Percentiles rank a stretch among this genome's conserved stretches.
phyloP scores from a whole-genome alignment of 2,888 invertebrate species.

The Napeogenes inachia region DNA sequence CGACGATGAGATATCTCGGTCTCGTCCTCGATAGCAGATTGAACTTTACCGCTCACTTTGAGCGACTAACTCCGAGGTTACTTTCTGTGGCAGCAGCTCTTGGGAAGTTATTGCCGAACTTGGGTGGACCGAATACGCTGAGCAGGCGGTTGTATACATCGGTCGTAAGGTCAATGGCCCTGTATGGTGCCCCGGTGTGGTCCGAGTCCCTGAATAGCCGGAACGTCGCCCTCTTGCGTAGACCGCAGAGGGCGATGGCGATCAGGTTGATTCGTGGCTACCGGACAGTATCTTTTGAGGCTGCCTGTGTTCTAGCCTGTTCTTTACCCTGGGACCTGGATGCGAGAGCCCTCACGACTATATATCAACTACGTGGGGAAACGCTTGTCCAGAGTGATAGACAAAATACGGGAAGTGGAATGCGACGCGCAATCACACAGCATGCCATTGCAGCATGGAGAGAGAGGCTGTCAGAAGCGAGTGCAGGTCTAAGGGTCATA shows the following conservation, averaged over 20 bases:
- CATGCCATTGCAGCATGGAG: neutral
- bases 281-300: neutral
- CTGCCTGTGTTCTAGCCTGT: neutral
- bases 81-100: constrained; percentile 16
- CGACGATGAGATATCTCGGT: constrained; percentile 17
- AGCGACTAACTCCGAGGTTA: constrained; percentile 11
- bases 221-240: neutral
- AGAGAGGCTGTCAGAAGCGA: neutral
- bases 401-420: neutral
- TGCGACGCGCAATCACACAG: neutral
- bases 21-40: constrained; percentile 21
- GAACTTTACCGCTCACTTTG: constrained; percentile 20
- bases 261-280: constrained; percentile 13
- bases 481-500: neutral
- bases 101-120: constrained; percentile 20
- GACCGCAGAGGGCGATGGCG: constrained; percentile 6
- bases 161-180: constrained; percentile 10
- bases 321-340: neutral
- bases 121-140: constrained; percentile 16
- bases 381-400: neutral
- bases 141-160: constrained; percentile 10
- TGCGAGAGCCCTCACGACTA: neutral
- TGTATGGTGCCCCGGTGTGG: constrained; percentile 17
- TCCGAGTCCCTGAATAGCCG: neutral
- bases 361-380: neutral